phyloP scores from a whole-genome alignment of 2,113 vertebrate genomes.

The Ailurus styani region DNA sequence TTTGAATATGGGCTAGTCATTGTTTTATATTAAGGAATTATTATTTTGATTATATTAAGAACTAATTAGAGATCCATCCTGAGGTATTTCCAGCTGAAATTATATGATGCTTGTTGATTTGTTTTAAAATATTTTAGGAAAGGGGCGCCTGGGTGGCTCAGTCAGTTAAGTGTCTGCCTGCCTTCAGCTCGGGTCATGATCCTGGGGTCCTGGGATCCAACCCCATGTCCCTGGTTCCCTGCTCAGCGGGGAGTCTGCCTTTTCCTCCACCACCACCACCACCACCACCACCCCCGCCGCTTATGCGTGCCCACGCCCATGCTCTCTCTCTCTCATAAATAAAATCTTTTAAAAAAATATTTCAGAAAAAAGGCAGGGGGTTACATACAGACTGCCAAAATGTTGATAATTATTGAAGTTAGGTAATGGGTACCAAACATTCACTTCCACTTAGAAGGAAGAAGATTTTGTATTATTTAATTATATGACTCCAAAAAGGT shows the following conservation, averaged over 20 bases:
- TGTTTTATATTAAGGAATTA: neutral
- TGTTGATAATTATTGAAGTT: neutral
- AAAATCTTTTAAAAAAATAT: neutral
- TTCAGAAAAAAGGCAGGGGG: neutral
- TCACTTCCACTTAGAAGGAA: neutral
- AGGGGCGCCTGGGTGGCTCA: neutral
- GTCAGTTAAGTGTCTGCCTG: neutral
- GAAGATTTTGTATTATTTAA: neutral
- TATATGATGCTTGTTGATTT: neutral
- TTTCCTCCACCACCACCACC: neutral
- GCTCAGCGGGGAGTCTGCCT: neutral
- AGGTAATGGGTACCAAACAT: neutral
- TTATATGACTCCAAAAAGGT: neutral
- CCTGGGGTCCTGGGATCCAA: neutral
- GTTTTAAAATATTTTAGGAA: neutral
- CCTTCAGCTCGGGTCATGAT: neutral
- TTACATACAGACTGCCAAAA: neutral
- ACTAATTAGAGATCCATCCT: neutral
- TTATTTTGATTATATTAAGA: neutral
- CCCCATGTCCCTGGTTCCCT: neutral
- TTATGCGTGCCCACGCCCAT: neutral
- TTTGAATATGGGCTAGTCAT: neutral
- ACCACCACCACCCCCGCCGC: no score
- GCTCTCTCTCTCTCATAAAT: neutral
- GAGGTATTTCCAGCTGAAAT: neutral